phyloP scores from a whole-genome alignment of 2,797 vertebrate genomes.

The Lepus oiostolus region DNA sequence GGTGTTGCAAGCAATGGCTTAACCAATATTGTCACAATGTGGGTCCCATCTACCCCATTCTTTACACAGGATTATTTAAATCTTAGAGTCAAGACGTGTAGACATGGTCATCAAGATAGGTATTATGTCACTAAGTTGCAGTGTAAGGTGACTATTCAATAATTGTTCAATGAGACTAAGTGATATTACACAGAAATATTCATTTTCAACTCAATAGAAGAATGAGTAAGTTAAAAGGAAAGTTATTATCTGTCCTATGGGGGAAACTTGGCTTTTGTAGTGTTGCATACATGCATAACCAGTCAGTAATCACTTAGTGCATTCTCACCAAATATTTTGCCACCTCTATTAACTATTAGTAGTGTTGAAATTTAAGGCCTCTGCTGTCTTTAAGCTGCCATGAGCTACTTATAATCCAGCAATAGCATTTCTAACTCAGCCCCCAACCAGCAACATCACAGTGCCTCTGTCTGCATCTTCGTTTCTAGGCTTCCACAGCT shows the following conservation, averaged over 20 bases:
- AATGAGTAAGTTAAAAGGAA: slow-evolving; percentile 8
- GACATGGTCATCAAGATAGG: background rate
- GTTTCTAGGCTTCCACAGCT: background rate
- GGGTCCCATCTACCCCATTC: background rate
- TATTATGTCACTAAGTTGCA: background rate
- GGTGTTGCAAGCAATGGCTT: no score
- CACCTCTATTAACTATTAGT: background rate
- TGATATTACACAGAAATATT: background rate
- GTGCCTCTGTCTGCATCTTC: background rate
- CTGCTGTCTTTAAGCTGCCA: background rate
- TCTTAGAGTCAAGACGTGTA: background rate
- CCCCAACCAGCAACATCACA: background rate
- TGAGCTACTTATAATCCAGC: background rate
- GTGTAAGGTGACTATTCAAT: background rate
- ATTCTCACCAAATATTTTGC: background rate
- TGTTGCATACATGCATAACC: background rate
- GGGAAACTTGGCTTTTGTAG: background rate
- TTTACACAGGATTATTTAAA: slow-evolving; percentile 30
- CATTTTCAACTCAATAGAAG: background rate
- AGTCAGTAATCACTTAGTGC: background rate
- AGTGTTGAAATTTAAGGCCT: background rate
- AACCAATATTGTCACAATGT: no score
- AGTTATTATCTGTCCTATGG: slow-evolving; percentile 2
- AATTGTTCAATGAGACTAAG: background rate
- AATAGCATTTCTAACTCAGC: background rate